Conservation (phyloP, 2,888 invertebrate species). For the Dysmachus trigonus region DNA sequence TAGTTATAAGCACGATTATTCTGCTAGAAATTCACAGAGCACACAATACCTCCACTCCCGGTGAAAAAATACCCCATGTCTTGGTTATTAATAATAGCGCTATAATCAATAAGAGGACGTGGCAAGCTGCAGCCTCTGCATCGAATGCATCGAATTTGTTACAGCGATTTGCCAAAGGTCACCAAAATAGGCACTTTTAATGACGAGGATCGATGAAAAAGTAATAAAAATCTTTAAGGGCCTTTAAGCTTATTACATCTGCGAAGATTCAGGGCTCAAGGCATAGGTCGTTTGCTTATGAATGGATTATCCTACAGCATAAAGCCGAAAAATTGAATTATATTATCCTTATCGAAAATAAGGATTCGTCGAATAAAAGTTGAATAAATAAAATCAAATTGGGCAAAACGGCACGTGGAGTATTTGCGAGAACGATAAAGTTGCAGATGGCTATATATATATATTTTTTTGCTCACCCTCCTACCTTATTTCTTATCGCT, state of each 20-base stretch:
- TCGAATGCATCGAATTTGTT: background rate
- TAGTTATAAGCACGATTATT: background rate
- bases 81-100: background rate
- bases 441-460: background rate
- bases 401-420: background rate
- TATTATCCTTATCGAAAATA: background rate
- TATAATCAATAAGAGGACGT: background rate
- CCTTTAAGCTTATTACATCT: background rate
- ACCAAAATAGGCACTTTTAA: background rate
- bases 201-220: background rate
- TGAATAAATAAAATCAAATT: background rate
- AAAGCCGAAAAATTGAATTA: background rate
- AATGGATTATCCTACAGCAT: background rate
- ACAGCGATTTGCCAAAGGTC: background rate
- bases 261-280: no score
- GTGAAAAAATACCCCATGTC: background rate
- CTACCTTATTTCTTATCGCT: background rate
- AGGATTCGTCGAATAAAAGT: background rate
- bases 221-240: background rate
- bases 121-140: background rate
- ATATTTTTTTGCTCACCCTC: background rate
- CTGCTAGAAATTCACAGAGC: background rate
- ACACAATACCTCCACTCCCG: background rate
- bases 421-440: background rate
- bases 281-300: background rate